Evolutionary conservation across 2,888 invertebrate genomes (phyloP), one percentile per base, ranked within the genome.

Genomic region (Cosmia trapezina): DNA sequence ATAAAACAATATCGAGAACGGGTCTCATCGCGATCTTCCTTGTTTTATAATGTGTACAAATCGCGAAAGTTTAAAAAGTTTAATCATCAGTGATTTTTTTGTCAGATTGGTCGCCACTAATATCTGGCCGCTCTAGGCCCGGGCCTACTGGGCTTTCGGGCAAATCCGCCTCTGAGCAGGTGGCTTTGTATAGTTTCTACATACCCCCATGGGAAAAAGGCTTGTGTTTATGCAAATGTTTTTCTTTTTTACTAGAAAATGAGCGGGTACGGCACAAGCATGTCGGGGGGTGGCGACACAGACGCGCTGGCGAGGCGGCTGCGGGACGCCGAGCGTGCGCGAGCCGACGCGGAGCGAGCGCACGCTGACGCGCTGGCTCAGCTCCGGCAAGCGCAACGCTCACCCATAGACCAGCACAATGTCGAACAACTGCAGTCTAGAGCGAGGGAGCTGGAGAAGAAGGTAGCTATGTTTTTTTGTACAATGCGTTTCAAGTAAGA

Each of bases 371-470:
- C 98, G 88, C 97, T 98, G 89, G 97, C 97, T 87, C 97, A 97
- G 91, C 96, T 97, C 85, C 97, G 97, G 80, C 90, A 93, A 76
- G 95, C 96, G 76, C 96, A 96, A 86, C 95, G 96, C 78, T 92
- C 93, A 79, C 90, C 91, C 68, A 92, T 91, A 73, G 96, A 96
- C 89, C 89, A 96, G 85, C 96, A 96, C 86, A 96, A 97, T 88
- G 97, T 97, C 73, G 98, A 98, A 86, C 97, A 98, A 81, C 95
- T 98, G 89, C 98, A 98, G 93, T 98, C 98, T 63, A 97, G 98
- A 88, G 98, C 98, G 68, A 97, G 99, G 83, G 99, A 99, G 93
- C 96, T 99, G 84, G 99, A 99, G 94, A 99, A 99, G 94, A 99
- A 99, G 97, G 98, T 98, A 88, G n/a, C 8, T 62, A n/a, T 62